Evolutionary conservation across 53 echinoderm and acorn worm genomes (phyloP).

Genomic region (Stichopus horrens): DNA sequence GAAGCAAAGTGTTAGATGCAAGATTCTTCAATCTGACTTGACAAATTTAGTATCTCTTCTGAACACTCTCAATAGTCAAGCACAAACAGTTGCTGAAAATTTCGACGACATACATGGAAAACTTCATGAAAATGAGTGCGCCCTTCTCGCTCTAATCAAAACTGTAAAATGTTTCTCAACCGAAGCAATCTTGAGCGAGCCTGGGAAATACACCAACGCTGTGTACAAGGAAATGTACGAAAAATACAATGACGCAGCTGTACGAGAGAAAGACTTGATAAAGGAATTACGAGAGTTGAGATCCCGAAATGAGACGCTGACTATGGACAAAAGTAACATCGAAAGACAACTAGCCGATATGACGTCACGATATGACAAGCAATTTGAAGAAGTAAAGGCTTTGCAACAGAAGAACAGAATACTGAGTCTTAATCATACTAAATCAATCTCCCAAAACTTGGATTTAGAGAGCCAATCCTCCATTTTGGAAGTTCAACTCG

Average conservation of each 20-base stretch:
- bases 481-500: background rate
- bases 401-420: constrained; percentile 1
- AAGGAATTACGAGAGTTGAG: background rate
- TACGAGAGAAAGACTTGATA: background rate
- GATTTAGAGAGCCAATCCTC: constrained; percentile 22
- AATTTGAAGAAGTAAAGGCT: background rate
- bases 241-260: background rate
- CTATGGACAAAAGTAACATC: constrained; percentile 1
- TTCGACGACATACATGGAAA: background rate
- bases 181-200: constrained; percentile 31
- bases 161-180: constrained; percentile 7
- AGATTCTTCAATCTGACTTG: background rate
- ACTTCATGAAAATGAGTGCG: constrained; percentile 25
- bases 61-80: constrained; percentile 9
- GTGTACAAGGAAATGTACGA: constrained; percentile 31
- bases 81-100: background rate
- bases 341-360: background rate
- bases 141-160: background rate
- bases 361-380: background rate
- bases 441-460: constrained; percentile 19
- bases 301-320: constrained; percentile 8
- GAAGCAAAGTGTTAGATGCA: background rate
- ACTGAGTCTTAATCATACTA: constrained; percentile 2
- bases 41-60: constrained; percentile 18
- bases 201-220: constrained; percentile 21